Conservation (phyloP, 2,113 vertebrate species). For the Neoarius graeffei region DNA sequence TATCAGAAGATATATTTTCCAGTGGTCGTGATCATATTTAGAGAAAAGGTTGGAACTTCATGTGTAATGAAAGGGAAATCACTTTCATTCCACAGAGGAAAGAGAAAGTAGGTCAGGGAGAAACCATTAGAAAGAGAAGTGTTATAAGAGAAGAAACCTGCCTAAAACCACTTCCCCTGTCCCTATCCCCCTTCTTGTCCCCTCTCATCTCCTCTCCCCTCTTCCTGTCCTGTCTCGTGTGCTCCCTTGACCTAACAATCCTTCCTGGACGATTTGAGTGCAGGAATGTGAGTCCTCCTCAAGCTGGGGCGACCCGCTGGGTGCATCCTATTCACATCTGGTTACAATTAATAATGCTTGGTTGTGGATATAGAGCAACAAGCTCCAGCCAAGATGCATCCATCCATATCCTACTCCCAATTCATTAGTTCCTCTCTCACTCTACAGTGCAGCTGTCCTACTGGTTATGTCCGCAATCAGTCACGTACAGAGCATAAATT, state of each 20-base stretch:
- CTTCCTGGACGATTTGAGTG: constrained; percentile 57
- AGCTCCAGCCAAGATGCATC: constrained; percentile 35
- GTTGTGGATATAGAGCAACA: constrained; percentile 23
- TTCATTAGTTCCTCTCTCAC: constrained; percentile 21
- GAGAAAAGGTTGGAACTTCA: constrained; percentile 13
- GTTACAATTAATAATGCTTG: constrained; percentile 50
- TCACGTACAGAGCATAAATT: background rate
- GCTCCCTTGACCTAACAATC: constrained; percentile 53
- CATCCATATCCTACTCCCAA: constrained; percentile 26
- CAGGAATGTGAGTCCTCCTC: constrained; percentile 59
- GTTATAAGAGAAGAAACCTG: background rate
- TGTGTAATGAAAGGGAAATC: constrained; percentile 60
- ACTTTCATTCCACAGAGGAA: constrained; percentile 33
- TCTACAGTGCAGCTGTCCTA: constrained; percentile 1
- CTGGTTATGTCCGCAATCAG: constrained; percentile 2
- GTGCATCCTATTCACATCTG: constrained; percentile 58
- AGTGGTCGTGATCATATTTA: background rate
- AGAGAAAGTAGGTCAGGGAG: constrained; percentile 66
- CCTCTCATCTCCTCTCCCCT: constrained; percentile 58
- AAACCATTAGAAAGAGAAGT: constrained; percentile 5
- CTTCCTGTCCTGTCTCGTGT: constrained; percentile 49
- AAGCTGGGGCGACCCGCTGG: constrained; percentile 49
- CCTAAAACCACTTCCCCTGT: background rate
- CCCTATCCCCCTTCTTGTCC: constrained; percentile 22
- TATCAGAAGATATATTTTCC: background rate